Evolutionary conservation across 2,888 invertebrate genomes (phyloP).

Genomic region (Malthinus flaveolus): DNA sequence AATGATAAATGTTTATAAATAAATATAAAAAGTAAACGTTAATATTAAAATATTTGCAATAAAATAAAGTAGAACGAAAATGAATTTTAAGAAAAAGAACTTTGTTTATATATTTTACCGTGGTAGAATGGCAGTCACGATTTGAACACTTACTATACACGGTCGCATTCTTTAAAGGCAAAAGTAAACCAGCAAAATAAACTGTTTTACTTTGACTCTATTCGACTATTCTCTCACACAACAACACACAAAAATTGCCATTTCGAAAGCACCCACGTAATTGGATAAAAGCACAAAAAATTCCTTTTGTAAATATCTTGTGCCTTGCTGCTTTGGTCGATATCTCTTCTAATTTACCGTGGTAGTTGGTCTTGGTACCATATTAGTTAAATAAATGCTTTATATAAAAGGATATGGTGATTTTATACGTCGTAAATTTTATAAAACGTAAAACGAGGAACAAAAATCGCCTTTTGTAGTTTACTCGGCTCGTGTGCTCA

Average conservation of each 20-base stretch:
- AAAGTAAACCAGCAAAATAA: constrained; percentile 2
- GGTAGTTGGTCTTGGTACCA: constrained; percentile 1
- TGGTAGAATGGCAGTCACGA: constrained; percentile 6
- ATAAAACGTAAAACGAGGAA: too few relatives aligned
- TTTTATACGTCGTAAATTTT: too few relatives aligned
- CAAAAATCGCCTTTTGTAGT: too few relatives aligned
- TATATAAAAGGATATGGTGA: too few relatives aligned
- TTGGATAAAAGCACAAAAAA: too few relatives aligned
- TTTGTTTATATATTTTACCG: background rate
- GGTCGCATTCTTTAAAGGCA: constrained; percentile 8
- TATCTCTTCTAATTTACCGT: constrained; percentile 1
- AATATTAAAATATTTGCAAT: too few relatives aligned
- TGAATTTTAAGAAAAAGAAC: constrained; percentile 1
- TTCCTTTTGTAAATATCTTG: too few relatives aligned
- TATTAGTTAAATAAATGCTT: background rate
- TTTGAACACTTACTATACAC: background rate
- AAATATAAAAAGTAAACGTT: too few relatives aligned
- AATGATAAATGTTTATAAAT: too few relatives aligned
- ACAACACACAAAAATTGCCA: too few relatives aligned
- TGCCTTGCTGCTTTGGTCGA: background rate
- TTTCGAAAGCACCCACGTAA: too few relatives aligned
- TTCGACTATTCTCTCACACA: background rate
- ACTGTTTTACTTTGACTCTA: background rate
- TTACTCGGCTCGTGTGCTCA: too few relatives aligned
- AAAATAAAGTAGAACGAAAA: background rate